Base-by-base conservation (phyloP, 2,113 vertebrate species). In the Ammodytes marinus region DNA sequence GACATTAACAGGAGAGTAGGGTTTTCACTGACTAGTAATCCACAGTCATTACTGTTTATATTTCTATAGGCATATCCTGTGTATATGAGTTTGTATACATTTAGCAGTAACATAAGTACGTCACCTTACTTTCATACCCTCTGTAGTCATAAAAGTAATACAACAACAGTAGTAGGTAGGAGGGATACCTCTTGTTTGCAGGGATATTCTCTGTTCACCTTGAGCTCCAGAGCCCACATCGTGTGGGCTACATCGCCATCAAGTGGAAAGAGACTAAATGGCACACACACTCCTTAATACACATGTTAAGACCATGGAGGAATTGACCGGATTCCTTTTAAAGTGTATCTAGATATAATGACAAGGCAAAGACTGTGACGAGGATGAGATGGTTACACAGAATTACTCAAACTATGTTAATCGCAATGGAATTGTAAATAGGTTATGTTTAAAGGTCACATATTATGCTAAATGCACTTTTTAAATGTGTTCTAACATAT, bases 201-300 rank as follows among this genome's bases (percentile, higher is more conserved):
- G 5, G 1, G 10, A 46, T 4, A 0, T 60, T 67, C 70, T 67
- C 37, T 60, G 9, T 55, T 19, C 53, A 59, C 1, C 6, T 9
- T 69, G 42, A 57, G 1, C 9, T 0, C 7, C 10, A 43, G 11
- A 58, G 50, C 3, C 1, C 27, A 55, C 57, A 69, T 72, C 46
- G 69, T n/a, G 0, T 59, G 74, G 74, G 42, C 68, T 80, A 85
- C 43, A 80, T 35, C 40, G 77, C 75, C 90, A 77, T 53, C 88
- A 53, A 46, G 88, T 92, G 92, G 77, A 68, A 2, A 27, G 11
- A 72, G 3, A 14, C 4, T 15, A 3, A 66, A 49, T 13, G 40
- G 8, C 12, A 6, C 67, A 6, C 67, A 49, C 4, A 40, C 39
- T 43, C 6, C 4, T 45, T 12, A 47, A 74, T 6, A 8, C 4